Evolutionary conservation across 2,797 vertebrate species (phyloP).

Genomic region (Amblyopsis hoosieri): DNA sequence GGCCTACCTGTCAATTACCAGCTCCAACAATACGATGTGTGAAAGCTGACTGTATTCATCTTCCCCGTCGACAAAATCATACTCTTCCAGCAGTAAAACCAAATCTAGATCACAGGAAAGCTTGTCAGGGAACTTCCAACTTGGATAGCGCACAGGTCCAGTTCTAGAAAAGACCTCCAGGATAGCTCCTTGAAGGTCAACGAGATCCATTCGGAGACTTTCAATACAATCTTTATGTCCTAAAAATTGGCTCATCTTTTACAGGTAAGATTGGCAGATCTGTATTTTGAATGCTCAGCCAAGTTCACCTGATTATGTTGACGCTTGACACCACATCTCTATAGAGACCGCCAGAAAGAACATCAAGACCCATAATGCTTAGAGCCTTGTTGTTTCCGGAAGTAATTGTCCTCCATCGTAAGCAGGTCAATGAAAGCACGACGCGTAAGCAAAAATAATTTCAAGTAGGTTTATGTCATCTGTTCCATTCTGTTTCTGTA

Average conservation of each 20-base stretch:
- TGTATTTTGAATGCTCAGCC: too few species aligned
- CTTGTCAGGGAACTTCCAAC: conserved; percentile 94
- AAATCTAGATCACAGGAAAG: conserved; percentile 87
- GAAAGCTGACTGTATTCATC: conserved; percentile 87
- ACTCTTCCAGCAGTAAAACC: conserved; percentile 83
- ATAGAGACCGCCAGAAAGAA: conserved; percentile 10
- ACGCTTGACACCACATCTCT: too few species aligned
- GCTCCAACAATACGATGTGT: conserved; percentile 86
- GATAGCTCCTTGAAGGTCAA: conserved; percentile 86
- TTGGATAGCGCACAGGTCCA: conserved; percentile 82
- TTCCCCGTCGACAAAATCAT: conserved; percentile 83
- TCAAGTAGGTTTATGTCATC: not conserved
- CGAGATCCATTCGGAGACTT: conserved; percentile 84
- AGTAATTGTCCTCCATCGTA: conserved; percentile 59
- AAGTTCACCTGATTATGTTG: too few species aligned
- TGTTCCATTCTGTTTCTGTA: not conserved
- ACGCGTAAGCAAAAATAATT: conserved; percentile 37
- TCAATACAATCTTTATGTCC: conserved; percentile 85
- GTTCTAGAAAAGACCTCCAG: conserved; percentile 86
- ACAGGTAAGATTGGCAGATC: not conserved
- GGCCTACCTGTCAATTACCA: conserved; percentile 89
- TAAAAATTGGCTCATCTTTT: conserved; percentile 80
- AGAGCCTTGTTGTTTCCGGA: conserved; percentile 58
- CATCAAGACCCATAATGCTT: conserved; percentile 62
- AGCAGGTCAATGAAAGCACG: conserved; percentile 33